Evolutionary conservation across 1,140 invertebrate genomes (phyloP).

Genomic region (Amyelois transitella): DNA sequence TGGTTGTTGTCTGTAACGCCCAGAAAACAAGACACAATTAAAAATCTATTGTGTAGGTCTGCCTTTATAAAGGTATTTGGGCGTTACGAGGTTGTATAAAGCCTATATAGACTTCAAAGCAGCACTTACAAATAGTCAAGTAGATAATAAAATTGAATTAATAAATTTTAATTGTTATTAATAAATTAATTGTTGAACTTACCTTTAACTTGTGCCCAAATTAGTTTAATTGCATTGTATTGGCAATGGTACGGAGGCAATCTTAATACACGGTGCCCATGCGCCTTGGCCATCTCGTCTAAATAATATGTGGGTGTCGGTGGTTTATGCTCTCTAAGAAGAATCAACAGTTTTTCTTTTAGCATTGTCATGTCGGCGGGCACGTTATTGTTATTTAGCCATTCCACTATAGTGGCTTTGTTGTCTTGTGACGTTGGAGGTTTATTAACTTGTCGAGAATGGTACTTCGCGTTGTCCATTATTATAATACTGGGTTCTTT

Average conservation of each 20-base stretch:
- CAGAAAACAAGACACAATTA: neutral
- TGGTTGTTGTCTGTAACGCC: no score
- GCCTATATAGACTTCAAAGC: no score
- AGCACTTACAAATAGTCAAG: neutral
- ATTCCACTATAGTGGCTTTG: neutral
- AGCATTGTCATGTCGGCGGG: neutral
- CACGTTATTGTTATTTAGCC: slow-evolving; percentile 3
- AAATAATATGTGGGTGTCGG: neutral
- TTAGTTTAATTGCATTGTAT: slow-evolving; percentile 33
- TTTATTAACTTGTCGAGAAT: slow-evolving; percentile 29
- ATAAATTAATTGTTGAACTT: no score
- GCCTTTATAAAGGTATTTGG: no score
- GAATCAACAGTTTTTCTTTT: slow-evolving; percentile 7
- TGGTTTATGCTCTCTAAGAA: slow-evolving; percentile 6
- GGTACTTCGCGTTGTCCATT: slow-evolving; percentile 55
- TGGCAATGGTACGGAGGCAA: slow-evolving; percentile 31
- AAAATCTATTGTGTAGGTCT: no score
- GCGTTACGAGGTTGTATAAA: no score
- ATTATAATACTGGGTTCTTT: slow-evolving; percentile 33
- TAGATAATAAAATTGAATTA: slow-evolving; percentile 3
- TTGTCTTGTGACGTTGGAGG: slow-evolving; percentile 12
- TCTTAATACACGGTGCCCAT: slow-evolving; percentile 17
- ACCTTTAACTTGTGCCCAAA: slow-evolving; percentile 24
- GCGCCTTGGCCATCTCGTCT: slow-evolving; percentile 3
- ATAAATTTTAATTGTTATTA: no score